Evolutionary conservation across 2,888 invertebrate species (phyloP).

Genomic region (Chelonus formosanus): DNA sequence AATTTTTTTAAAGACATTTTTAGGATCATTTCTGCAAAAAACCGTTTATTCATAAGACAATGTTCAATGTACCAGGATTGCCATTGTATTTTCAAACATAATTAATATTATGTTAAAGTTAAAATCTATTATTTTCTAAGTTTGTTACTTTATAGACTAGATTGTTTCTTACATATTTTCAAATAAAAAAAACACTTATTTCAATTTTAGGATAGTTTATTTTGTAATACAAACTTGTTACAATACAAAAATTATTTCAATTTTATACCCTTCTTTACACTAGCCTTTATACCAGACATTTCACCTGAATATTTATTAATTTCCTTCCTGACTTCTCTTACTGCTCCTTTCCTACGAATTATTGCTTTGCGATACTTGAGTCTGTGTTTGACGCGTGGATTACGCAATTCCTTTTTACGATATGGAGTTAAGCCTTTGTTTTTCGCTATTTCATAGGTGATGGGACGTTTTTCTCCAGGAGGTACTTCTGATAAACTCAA

Average conservation of each 20-base stretch:
- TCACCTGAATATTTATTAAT: slow-evolving; percentile 88
- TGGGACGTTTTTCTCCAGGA: slow-evolving; percentile 76
- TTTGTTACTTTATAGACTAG: no score
- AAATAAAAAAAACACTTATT: no score
- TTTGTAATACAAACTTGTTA: no score
- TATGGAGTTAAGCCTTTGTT: slow-evolving; percentile 93
- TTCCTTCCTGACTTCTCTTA: slow-evolving; percentile 85
- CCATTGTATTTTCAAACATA: no score
- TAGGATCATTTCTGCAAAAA: background rate
- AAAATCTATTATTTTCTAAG: no score
- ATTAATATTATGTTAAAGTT: no score
- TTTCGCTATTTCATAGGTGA: slow-evolving; percentile 93
- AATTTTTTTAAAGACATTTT: background rate
- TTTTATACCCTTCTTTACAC: slow-evolving; percentile 89
- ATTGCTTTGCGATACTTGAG: slow-evolving; percentile 92
- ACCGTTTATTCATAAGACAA: no score
- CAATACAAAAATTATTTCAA: slow-evolving; percentile 70
- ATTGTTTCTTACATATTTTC: no score
- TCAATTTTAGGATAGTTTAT: no score
- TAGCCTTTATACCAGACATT: slow-evolving; percentile 90
- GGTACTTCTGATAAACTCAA: slow-evolving; percentile 40
- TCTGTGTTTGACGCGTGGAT: slow-evolving; percentile 95
- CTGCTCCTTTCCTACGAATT: slow-evolving; percentile 92
- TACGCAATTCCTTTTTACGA: slow-evolving; percentile 90
- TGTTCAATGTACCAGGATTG: no score